Evolutionary conservation across 2,113 vertebrate genomes (phyloP), one percentile per base, ranked within the genome.

Genomic region (Mixornis gularis): DNA sequence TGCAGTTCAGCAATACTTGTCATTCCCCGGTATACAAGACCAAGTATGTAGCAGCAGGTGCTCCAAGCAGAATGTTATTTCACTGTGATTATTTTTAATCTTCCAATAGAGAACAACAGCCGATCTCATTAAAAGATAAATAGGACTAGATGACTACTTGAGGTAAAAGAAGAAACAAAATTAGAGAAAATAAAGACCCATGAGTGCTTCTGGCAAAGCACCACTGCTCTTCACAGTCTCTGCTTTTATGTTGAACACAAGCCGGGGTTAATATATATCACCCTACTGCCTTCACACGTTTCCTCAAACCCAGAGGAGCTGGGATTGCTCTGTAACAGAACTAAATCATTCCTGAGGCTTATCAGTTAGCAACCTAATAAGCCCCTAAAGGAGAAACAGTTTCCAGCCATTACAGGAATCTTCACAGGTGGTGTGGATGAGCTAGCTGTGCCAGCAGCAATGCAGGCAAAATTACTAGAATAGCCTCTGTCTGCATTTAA

Each of bases 161-260:
- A 95, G 27, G 27, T 77, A 79, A 82, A 94, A 76, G 29, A 85
- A 74, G 34, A 86, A 80, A 81, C 17, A 88, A 78, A 79, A 93
- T 25, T 52, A 55, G 79, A 86, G 60, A 59, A 87, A 85, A 80
- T 5, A 59, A 44, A 74, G 48, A 70, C 9, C 16, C 17, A 17
- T 26, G 30, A 80, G 30, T 36, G 38, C 44, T 80, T 71, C 56
- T 81, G 38, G 66, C 30, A 68, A 92, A 89, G 58, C 48, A 65
- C 3, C 29, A 55, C 12, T 0, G 0, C 25, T 58, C 36, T 74
- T 83, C 38, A 41, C 32, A 52, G 55, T 66, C 56, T 30, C n/a
- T 6, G 2, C 36, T 52, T 38, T 29, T 6, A 12, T 51, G 46
- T 3, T 38, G 41, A 80, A 59, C 13, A 87, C 26, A 85, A 85